Conservation (phyloP, 2,797 vertebrate species). For the Eremophila alpestris region DNA sequence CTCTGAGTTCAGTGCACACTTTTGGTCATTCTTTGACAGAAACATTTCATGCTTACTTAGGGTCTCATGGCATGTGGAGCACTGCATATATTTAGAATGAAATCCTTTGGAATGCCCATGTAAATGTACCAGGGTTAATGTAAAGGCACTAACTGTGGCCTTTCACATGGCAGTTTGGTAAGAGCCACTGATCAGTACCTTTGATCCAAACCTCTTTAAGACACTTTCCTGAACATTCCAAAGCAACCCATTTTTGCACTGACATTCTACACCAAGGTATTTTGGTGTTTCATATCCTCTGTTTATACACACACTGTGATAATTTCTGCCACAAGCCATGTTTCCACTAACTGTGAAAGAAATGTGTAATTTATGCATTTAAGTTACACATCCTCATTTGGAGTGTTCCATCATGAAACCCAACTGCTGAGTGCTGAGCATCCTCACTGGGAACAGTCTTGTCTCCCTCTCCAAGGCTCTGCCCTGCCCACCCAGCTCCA, state of each 20-base stretch:
- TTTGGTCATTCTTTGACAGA: background rate
- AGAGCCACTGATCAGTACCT: background rate
- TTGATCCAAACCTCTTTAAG: background rate
- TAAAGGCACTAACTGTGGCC: background rate
- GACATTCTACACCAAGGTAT: conserved; percentile 24
- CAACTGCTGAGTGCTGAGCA: background rate
- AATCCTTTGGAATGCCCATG: background rate
- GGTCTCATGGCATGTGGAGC: background rate
- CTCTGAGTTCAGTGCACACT: background rate
- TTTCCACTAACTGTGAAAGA: conserved; percentile 30
- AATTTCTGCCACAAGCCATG: conserved; percentile 27
- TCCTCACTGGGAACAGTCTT: background rate
- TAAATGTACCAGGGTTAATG: background rate
- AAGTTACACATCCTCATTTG: background rate
- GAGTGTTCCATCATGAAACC: background rate
- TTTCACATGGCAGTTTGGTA: background rate
- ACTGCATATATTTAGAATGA: background rate
- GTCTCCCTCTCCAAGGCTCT: background rate
- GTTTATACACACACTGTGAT: conserved; percentile 43
- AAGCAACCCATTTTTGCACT: conserved; percentile 57
- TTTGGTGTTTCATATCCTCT: conserved; percentile 62
- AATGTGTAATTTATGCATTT: background rate
- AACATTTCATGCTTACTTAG: background rate
- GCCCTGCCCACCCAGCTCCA: too few species aligned
- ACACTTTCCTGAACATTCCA: conserved; percentile 34